Evolutionary conservation across 2,797 vertebrate genomes (phyloP).

Genomic region (Cossypha heuglini): DNA sequence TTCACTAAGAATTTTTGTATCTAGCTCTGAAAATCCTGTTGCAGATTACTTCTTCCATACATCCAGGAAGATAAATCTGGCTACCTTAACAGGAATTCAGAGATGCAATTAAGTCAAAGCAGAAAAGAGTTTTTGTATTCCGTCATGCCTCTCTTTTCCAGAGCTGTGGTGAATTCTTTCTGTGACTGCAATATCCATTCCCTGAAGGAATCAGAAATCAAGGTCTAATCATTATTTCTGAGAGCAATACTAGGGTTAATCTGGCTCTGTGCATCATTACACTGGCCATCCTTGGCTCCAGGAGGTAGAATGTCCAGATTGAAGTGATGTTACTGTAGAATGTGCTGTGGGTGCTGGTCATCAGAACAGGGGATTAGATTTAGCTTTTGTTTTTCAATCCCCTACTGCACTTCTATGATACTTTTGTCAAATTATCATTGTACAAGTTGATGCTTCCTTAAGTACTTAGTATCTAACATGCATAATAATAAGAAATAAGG

Average conservation of each 20-base stretch:
- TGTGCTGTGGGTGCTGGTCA: background rate
- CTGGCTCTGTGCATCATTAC: background rate
- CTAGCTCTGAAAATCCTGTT: background rate
- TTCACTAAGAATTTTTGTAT: background rate
- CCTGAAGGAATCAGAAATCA: background rate
- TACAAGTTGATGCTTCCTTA: background rate
- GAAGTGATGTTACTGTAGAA: background rate
- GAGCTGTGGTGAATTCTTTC: background rate
- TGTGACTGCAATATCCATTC: background rate
- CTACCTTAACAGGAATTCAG: background rate
- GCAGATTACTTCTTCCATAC: background rate
- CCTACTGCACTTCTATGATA: background rate
- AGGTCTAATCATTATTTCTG: background rate
- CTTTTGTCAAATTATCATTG: background rate
- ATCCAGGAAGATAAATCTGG: background rate
- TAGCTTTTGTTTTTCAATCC: background rate
- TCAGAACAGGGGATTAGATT: background rate
- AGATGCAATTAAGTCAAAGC: background rate
- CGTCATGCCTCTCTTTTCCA: background rate
- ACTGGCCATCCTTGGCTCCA: background rate
- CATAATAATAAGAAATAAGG: background rate
- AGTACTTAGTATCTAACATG: background rate
- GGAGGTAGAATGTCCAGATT: fast-evolving
- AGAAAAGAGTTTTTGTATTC: background rate
- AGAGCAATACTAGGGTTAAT: background rate